Evolutionary conservation across 2,113 vertebrate genomes (phyloP).

Genomic region (Fregata magnificens): DNA sequence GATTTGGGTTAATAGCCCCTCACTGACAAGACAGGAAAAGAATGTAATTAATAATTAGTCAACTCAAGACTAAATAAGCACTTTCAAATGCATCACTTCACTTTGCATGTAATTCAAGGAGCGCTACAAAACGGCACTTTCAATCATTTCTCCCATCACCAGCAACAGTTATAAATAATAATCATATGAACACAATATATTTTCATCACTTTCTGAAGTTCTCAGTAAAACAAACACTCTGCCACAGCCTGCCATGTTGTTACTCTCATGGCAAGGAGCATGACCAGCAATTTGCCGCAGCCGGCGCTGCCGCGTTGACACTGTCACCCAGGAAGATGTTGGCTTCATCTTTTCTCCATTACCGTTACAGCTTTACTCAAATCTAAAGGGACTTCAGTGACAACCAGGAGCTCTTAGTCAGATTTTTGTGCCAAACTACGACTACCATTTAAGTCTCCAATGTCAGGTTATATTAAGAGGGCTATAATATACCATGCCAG

Average conservation of each 20-base stretch:
- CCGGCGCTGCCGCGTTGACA: fast-evolving
- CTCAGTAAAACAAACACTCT: not conserved
- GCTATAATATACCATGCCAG: not conserved
- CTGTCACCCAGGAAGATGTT: not conserved
- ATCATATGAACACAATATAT: not conserved
- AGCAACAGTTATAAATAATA: slow-evolving; percentile 35
- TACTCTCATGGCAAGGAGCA: not conserved
- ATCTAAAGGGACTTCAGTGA: not conserved
- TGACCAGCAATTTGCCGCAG: not conserved
- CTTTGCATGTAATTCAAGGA: not conserved
- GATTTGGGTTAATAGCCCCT: not conserved
- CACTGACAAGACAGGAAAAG: slow-evolving; percentile 30
- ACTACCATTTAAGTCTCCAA: not conserved
- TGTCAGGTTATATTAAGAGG: not conserved
- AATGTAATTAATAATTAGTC: slow-evolving; percentile 34
- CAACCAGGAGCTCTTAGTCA: not conserved
- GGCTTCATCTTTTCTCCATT: not conserved
- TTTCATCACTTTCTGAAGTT: not conserved
- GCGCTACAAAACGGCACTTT: slow-evolving; percentile 4
- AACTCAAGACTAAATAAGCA: slow-evolving; percentile 56
- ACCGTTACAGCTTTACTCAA: not conserved
- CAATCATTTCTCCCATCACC: not conserved
- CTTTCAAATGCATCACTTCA: slow-evolving; percentile 19
- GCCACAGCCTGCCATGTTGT: not conserved
- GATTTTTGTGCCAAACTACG: not conserved